Evolutionary conservation across 2,797 vertebrate genomes (phyloP), one percentile per base, ranked within the genome.

Genomic region (Danionella dracula): DNA sequence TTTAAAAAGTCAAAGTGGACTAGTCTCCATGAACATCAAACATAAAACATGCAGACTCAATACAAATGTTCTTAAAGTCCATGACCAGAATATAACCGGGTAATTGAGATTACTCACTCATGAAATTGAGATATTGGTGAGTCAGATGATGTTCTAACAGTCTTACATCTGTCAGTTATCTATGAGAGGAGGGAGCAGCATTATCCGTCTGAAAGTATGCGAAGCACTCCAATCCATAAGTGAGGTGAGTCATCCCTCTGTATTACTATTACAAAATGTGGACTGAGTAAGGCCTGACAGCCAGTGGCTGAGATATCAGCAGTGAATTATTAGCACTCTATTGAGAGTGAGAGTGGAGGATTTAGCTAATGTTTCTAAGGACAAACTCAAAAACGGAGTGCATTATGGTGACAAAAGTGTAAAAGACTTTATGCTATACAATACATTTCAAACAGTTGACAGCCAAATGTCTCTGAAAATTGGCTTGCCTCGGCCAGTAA

Each of bases 21-120:
- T 27, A 4, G 8, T 60, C 31, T 58, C 13, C 56, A 12, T n/a
- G n/a, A n/a, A n/a, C n/a, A n/a, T 35, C 27, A 21, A 6, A 34
- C 13, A 58, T 8, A 19, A 53, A 15, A 41, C 16, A 35, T 10
- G 35, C 27, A 51, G 13, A 58, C 23, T 37, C 23, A 49, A 5
- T n/a, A 29, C 62, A 50, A 45, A 29, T 57, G 72, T 82, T 82
- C 83, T 77, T 76, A 76, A 66, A 37, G 55, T 74, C 69, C 51
- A 74, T 79, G 83, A 83, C 82, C 77, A 77, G 78, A 71, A 77
- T 75, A 65, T 74, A 72, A 79, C 78, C 61, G 71, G 48, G 66
- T 78, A 78, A 85, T 84, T 85, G 80, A 65, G 75, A 77, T 86
- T 85, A 88, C 74, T 88, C 85, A 86, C 82, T 76, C 77, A 69